phyloP scores from a whole-genome alignment of 2,888 invertebrate genomes.

The Stratiomys singularior region DNA sequence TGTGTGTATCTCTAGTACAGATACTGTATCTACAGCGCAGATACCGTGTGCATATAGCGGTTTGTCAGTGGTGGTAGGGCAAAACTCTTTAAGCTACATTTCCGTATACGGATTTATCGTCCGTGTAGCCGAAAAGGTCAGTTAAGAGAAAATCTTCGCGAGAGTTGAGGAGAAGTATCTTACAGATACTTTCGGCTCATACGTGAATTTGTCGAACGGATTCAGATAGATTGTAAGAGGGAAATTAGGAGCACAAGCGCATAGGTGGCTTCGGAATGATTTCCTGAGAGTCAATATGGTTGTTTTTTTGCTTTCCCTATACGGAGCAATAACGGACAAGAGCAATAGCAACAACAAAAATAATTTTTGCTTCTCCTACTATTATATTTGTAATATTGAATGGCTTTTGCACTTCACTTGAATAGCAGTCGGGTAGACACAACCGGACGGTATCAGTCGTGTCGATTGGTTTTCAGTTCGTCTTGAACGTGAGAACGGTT shows the following conservation, averaged over 20 bases:
- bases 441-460: constrained; percentile 57
- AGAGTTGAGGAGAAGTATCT: constrained; percentile 17
- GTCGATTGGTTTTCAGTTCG: constrained; percentile 60
- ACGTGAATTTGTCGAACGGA: not conserved
- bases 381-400: constrained; percentile 42
- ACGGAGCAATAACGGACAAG: constrained; percentile 10
- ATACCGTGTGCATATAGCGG: not conserved
- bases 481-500: constrained; percentile 65
- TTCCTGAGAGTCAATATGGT: constrained; percentile 2
- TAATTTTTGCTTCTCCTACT: constrained; percentile 37
- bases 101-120: not conserved
- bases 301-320: constrained; percentile 1
- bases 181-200: not conserved
- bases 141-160: not conserved
- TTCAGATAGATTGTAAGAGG: not conserved
- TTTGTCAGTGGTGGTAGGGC: not conserved
- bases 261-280: not conserved
- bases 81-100: not conserved
- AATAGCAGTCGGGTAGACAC: constrained; percentile 58
- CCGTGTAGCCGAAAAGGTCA: not conserved
- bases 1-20: constrained; percentile 1
- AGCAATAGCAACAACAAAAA: constrained; percentile 19
- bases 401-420: constrained; percentile 44
- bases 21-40: constrained; percentile 8
- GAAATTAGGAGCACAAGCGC: constrained; percentile 17